Evolutionary conservation across 2,113 vertebrate genomes (phyloP).

Genomic region (Gallinago undulata): DNA sequence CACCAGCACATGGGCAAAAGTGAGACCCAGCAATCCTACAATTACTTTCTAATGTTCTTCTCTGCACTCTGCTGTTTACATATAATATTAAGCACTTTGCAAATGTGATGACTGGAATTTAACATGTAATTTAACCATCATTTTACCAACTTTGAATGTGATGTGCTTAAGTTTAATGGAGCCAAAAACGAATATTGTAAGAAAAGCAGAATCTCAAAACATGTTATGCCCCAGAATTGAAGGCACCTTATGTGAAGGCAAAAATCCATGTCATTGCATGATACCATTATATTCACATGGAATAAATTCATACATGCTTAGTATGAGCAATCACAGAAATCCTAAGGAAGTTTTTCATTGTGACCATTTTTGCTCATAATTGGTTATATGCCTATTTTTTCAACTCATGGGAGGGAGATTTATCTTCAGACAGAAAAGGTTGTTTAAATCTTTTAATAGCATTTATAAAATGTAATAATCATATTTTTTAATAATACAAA

Average conservation of each 20-base stretch:
- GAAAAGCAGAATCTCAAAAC: not conserved
- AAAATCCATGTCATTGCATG: not conserved
- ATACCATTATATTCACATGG: not conserved
- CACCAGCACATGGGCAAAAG: not conserved
- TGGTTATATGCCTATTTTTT: not conserved
- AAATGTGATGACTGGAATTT: not conserved
- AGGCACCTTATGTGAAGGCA: not conserved
- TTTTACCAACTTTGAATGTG: not conserved
- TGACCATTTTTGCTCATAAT: not conserved
- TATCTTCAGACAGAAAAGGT: not conserved
- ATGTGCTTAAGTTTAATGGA: not conserved
- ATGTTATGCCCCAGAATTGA: not conserved
- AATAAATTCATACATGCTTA: not conserved
- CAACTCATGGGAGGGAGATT: not conserved
- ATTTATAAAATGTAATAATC: not conserved
- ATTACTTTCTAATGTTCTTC: not conserved
- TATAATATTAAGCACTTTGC: not conserved
- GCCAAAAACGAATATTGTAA: not conserved
- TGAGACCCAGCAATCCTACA: not conserved
- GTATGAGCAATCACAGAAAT: not conserved
- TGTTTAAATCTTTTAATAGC: not conserved
- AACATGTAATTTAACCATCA: not conserved
- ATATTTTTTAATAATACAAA: not conserved
- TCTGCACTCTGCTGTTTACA: not conserved
- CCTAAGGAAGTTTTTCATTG: not conserved